Percentiles rank a stretch among this genome's conserved stretches.
Conservation (phyloP, 2,797 vertebrate species). For the Enteromius trimaculatus region DNA sequence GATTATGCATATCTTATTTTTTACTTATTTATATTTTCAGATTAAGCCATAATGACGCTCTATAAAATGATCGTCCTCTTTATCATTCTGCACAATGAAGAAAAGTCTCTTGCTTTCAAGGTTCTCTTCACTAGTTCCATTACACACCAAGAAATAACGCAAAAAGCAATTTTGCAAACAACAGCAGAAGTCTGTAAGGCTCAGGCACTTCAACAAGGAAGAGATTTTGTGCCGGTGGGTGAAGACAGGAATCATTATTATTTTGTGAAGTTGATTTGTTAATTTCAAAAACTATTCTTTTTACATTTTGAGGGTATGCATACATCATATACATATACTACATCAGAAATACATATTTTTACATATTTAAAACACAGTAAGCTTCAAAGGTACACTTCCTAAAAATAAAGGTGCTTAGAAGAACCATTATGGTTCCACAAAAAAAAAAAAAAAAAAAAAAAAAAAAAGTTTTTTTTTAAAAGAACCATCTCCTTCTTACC, state of each 20-base stretch:
- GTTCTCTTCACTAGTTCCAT: not conserved
- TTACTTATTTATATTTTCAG: not conserved
- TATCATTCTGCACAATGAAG: constrained; percentile 20
- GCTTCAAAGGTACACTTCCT: too few species aligned
- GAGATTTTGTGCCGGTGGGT: too few species aligned
- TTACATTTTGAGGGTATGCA: not conserved
- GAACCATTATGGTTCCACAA: too few species aligned
- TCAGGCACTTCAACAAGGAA: too few species aligned
- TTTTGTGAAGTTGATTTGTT: not conserved
- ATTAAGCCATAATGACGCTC: not conserved
- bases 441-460: too few species aligned
- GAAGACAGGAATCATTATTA: too few species aligned
- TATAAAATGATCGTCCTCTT: not conserved
- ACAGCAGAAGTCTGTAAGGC: too few species aligned
- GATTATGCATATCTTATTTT: not conserved
- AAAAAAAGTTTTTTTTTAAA: too few species aligned
- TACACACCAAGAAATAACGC: constrained; percentile 51
- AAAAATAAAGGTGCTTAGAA: too few species aligned
- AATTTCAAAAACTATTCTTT: too few species aligned
- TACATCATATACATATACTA: not conserved
- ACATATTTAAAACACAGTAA: too few species aligned
- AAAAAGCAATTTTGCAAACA: constrained; percentile 50
- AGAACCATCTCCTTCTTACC: too few species aligned
- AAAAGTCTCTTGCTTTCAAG: constrained; percentile 31
- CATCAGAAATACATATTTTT: not conserved